A percentile compares a stretch with the other conserved stretches of the same genome.
These are phyloP conservation scores for Triplophysa siluroides DNA, from an alignment of 2,113 vertebrate species.

Conservation along the genomic window DNA sequence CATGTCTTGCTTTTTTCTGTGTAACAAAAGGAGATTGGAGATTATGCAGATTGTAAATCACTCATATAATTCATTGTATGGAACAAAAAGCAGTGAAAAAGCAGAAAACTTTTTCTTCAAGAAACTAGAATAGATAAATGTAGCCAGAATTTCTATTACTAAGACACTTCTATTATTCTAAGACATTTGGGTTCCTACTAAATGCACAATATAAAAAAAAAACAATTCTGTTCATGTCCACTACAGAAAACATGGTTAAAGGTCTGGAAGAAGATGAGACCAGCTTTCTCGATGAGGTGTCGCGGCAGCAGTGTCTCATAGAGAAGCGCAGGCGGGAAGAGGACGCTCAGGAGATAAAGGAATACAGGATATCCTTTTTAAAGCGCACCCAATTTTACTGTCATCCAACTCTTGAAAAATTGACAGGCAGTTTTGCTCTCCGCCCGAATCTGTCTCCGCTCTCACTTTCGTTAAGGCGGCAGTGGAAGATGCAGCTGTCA, in stretches of 20 bases:
- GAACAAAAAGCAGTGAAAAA: too few relatives aligned
- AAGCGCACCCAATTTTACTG: background rate
- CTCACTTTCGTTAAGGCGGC: constrained; percentile 37
- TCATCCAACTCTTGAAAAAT: background rate
- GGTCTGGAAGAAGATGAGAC: constrained; percentile 95
- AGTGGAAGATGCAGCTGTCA: constrained; percentile 39
- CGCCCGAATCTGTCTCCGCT: constrained; percentile 6
- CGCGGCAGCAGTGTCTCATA: constrained; percentile 90
- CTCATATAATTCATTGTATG: too few relatives aligned
- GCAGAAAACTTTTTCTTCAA: too few relatives aligned
- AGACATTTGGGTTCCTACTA: background rate
- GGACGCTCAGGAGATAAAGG: constrained; percentile 87
- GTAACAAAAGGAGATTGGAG: too few relatives aligned
- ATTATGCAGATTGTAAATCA: too few relatives aligned
- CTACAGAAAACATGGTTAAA: constrained; percentile 96
- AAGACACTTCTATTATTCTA: too few relatives aligned
- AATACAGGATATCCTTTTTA: constrained; percentile 97
- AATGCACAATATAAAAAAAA: constrained; percentile 52
- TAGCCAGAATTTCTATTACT: too few relatives aligned
- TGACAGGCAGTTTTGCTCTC: constrained; percentile 19
- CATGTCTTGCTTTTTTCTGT: too few relatives aligned
- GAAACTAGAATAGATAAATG: too few relatives aligned
- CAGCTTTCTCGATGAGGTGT: constrained; percentile 95
- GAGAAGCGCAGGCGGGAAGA: constrained; percentile 96
- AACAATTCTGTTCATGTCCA: constrained; percentile 49